Evolutionary conservation across 2,888 invertebrate species (phyloP).

Genomic region (Lymantria monacha): DNA sequence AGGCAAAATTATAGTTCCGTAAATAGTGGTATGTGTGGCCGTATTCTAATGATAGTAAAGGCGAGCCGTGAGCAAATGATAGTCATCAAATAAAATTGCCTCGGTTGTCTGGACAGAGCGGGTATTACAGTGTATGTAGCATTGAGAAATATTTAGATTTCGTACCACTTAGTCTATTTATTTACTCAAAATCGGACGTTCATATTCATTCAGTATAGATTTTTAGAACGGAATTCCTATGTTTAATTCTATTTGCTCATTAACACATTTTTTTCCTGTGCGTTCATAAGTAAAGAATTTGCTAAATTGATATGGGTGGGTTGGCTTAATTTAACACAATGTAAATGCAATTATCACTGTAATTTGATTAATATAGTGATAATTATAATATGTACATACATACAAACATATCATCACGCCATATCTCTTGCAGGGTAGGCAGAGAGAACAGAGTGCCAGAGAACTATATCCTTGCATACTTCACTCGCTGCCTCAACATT

Average conservation of each 20-base stretch:
- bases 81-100: constrained; percentile 4
- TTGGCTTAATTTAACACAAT: too few species aligned
- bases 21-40: not conserved
- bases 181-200: constrained; percentile 4
- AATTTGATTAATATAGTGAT: too few species aligned
- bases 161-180: constrained; percentile 7
- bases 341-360: too few species aligned
- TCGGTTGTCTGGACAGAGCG: constrained; percentile 3
- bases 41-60: not conserved
- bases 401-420: too few species aligned
- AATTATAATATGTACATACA: too few species aligned
- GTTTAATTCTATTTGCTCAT: not conserved
- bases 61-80: constrained; percentile 2
- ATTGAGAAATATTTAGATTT: constrained; percentile 11
- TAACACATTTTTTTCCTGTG: not conserved
- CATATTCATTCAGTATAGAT: constrained; percentile 4
- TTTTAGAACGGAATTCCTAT: constrained; percentile 8
- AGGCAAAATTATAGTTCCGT: constrained; percentile 1
- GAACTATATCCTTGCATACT: too few species aligned
- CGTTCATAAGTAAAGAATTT: not conserved
- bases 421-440: too few species aligned
- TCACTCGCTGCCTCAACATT: too few species aligned
- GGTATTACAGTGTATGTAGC: not conserved
- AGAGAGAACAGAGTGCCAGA: too few species aligned
- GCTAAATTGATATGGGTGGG: not conserved